Evolutionary conservation across 64 coral and sea anemone species (phyloP).

Genomic region (Dendronephthya gigantea): DNA sequence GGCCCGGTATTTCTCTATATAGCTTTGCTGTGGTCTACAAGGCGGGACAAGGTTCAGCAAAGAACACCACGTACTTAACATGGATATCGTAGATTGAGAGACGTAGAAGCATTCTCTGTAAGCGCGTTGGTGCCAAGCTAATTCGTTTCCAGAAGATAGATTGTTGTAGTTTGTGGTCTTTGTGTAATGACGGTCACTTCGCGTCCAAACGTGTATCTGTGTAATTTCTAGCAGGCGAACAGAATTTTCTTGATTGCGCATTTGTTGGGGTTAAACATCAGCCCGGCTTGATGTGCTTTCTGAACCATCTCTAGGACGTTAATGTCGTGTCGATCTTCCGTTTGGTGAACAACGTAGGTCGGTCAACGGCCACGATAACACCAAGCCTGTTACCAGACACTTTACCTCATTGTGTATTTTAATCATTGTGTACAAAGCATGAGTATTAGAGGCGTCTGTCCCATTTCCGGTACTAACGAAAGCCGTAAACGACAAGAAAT

Average conservation of each 20-base stretch:
- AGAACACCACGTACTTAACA: slow-evolving; percentile 34
- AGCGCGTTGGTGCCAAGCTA: slow-evolving; percentile 15
- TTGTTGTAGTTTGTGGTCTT: slow-evolving; percentile 10
- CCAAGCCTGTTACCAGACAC: no score
- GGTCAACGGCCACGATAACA: no score
- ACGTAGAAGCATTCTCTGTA: slow-evolving; percentile 30
- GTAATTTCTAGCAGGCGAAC: slow-evolving; percentile 22
- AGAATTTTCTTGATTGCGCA: slow-evolving; percentile 49
- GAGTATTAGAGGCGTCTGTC: no score
- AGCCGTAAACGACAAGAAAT: no score
- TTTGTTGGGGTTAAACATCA: slow-evolving; percentile 56
- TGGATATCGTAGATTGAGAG: slow-evolving; percentile 29
- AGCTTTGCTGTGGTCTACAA: slow-evolving; percentile 10
- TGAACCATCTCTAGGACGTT: slow-evolving; percentile 41
- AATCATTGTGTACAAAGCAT: no score
- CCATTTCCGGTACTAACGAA: no score
- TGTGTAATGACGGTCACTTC: slow-evolving; percentile 22
- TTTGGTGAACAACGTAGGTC: no score
- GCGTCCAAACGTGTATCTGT: slow-evolving; percentile 20
- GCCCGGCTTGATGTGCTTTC: slow-evolving; percentile 28
- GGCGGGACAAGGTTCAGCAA: slow-evolving; percentile 40
- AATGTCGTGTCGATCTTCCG: slow-evolving; percentile 24
- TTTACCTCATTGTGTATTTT: no score
- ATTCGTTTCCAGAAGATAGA: slow-evolving; percentile 30
- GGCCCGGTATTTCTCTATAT: slow-evolving; percentile 34